Conservation (phyloP, 2,797 vertebrate genomes). For the Morelia viridis region DNA sequence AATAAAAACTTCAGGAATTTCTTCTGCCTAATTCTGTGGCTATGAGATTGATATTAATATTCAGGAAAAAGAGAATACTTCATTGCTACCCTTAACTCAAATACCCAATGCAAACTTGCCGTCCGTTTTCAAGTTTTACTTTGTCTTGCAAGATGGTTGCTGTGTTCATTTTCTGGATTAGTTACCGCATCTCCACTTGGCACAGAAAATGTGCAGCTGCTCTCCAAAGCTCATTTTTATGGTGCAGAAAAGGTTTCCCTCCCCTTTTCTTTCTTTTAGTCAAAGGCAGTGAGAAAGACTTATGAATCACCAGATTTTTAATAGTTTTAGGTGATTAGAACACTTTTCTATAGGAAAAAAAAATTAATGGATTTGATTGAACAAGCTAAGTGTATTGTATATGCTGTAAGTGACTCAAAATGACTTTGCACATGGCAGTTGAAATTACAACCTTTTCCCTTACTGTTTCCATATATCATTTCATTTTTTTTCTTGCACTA, state of each 20-base stretch:
- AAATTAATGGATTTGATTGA: not conserved
- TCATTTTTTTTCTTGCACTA: not conserved
- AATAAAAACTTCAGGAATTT: constrained; percentile 2
- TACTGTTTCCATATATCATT: not conserved
- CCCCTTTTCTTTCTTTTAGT: constrained; percentile 1
- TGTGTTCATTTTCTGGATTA: constrained; percentile 38
- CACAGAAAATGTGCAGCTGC: constrained; percentile 28
- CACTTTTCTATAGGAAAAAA: rapidly evolving
- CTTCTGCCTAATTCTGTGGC: not conserved
- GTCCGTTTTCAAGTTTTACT: constrained; percentile 33
- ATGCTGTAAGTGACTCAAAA: not conserved
- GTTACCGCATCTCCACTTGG: constrained; percentile 23
- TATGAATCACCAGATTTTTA: not conserved
- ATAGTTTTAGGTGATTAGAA: constrained; percentile 11
- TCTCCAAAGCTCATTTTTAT: constrained; percentile 17
- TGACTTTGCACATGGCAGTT: not conserved
- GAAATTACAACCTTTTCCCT: not conserved
- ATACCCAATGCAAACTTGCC: constrained; percentile 22
- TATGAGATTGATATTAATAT: not conserved
- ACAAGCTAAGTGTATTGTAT: not conserved
- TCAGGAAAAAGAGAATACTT: not conserved
- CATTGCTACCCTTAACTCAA: constrained; percentile 6
- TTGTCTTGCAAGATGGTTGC: not conserved
- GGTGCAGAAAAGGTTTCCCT: not conserved
- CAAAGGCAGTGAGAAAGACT: constrained; percentile 19